A percentile compares a stretch with the other conserved stretches of the same genome.
Conservation (phyloP, 2,888 invertebrate genomes). For the Chloroclystis v-ata region DNA sequence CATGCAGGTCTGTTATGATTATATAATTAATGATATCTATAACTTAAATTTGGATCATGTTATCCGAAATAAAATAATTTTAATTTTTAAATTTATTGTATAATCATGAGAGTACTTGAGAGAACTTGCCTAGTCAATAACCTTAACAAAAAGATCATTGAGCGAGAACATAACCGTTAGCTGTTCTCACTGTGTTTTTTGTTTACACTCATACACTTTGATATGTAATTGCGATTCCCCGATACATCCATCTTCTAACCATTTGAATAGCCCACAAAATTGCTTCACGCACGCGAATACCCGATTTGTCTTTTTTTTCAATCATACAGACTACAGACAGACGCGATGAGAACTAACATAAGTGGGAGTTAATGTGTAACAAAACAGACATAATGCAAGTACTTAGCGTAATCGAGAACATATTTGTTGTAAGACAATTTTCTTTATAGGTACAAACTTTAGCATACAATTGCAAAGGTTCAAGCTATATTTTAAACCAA, state of each 20-base stretch:
- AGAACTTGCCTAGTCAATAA: conserved; percentile 14
- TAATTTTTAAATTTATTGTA: no score
- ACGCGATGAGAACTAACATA: conserved; percentile 24
- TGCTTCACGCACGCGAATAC: conserved; percentile 54
- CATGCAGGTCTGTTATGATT: no score
- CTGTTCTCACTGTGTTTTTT: conserved; percentile 21
- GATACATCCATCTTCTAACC: conserved; percentile 48
- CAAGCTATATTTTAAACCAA: background rate
- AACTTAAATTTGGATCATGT: no score
- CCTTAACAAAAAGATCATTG: conserved; percentile 3
- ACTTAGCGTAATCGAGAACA: conserved; percentile 15
- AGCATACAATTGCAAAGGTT: no score
- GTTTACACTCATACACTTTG: conserved; percentile 9
- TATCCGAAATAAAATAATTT: no score
- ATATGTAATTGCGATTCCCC: conserved; percentile 23
- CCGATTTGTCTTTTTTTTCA: conserved; percentile 47
- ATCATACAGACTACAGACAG: conserved; percentile 16
- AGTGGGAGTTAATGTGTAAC: conserved; percentile 15
- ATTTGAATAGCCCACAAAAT: conserved; percentile 53
- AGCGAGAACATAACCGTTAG: conserved; percentile 16
- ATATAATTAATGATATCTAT: no score
- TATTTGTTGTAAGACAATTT: conserved; percentile 3
- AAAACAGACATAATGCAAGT: conserved; percentile 12
- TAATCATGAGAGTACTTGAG: no score
- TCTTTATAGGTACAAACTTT: background rate